A percentile compares a stretch with the other conserved stretches of the same genome.
Evolutionary conservation across 2,113 vertebrate species (phyloP).

Genomic region (Lampris incognitus): DNA sequence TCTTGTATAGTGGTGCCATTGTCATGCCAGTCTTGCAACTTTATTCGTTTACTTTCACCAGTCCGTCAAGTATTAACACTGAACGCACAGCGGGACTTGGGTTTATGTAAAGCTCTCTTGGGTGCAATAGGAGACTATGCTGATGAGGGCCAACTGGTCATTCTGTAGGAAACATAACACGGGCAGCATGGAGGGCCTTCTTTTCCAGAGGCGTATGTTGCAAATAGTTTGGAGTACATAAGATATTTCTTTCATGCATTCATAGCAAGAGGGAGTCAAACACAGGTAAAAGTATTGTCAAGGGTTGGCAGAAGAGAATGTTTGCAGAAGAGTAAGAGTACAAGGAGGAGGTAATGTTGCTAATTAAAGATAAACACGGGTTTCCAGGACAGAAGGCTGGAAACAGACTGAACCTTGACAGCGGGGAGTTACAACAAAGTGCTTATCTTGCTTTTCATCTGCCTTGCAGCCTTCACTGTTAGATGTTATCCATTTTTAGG

Average conservation of each 20-base stretch:
- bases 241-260: not conserved
- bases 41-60: not conserved
- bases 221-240: constrained; percentile 16
- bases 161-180: constrained; percentile 35
- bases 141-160: constrained; percentile 15
- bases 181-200: constrained; percentile 10
- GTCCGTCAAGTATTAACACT: constrained; percentile 12
- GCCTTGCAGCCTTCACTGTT: not conserved
- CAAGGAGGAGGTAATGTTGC: constrained; percentile 18
- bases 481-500: not conserved
- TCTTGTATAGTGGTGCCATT: constrained; percentile 10
- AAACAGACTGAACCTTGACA: not conserved
- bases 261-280: not conserved
- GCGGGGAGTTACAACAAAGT: constrained; percentile 3
- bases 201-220: constrained; percentile 48
- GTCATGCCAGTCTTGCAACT: not conserved
- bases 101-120: constrained; percentile 42
- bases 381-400: not conserved
- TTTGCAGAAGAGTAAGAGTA: constrained; percentile 24
- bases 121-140: not conserved
- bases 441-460: not conserved
- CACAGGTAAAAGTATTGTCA: not conserved
- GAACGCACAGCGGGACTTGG: constrained; percentile 14
- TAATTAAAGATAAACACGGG: constrained; percentile 56
- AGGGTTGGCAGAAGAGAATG: not conserved